phyloP scores from a whole-genome alignment of 2,888 invertebrate genomes.

The Epicampocera succincta region DNA sequence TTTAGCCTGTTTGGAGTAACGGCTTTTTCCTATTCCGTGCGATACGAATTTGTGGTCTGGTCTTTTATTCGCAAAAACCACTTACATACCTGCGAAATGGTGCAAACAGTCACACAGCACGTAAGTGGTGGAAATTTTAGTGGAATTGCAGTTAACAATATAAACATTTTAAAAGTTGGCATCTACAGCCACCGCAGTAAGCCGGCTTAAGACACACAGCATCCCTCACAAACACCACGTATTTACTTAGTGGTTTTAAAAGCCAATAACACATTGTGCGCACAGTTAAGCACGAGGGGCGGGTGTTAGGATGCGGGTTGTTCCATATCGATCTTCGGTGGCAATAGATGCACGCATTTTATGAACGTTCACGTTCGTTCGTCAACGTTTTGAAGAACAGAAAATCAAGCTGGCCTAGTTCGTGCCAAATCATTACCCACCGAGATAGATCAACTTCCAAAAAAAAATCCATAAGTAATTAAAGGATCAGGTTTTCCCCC shows the following conservation, averaged over 20 bases:
- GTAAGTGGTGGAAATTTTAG: slow-evolving; percentile 7
- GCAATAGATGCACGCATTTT: too few species aligned
- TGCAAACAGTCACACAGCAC: slow-evolving; percentile 7
- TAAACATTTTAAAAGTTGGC: slow-evolving; percentile 25
- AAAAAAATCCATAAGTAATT: too few species aligned
- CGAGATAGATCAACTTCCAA: too few species aligned
- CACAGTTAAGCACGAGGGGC: background rate
- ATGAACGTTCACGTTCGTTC: too few species aligned
- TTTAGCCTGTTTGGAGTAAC: slow-evolving; percentile 1
- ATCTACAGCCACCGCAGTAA: slow-evolving; percentile 40
- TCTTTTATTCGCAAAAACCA: background rate
- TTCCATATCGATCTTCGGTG: background rate
- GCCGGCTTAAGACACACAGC: slow-evolving; percentile 34
- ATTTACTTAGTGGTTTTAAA: background rate
- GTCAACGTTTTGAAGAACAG: too few species aligned
- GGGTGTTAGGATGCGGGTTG: background rate
- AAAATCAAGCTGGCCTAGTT: too few species aligned
- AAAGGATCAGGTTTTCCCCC: too few species aligned
- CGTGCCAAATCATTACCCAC: too few species aligned
- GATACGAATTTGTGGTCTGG: background rate
- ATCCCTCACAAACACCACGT: background rate
- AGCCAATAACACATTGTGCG: slow-evolving; percentile 5
- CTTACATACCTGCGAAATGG: slow-evolving; percentile 1
- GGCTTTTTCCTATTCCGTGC: background rate
- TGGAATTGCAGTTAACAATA: slow-evolving; percentile 36